phyloP scores from a whole-genome alignment of 1,140 invertebrate species.

The Zaprionus camerounensis region DNA sequence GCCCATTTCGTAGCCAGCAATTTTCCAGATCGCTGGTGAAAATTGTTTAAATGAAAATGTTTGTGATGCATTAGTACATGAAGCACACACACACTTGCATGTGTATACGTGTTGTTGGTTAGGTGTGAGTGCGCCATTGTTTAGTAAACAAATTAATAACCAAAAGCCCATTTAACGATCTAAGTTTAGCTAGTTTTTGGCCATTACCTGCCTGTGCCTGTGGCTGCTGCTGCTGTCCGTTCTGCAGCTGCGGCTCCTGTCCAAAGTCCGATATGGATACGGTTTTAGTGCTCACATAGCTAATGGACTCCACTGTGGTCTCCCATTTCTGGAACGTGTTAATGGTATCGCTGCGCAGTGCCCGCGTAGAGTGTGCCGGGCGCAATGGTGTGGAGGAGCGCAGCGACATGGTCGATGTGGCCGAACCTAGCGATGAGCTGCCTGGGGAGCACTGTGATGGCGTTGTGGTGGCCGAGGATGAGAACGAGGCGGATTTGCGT shows the following conservation, averaged over 20 bases:
- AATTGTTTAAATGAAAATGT: conserved; percentile 50
- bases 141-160: conserved; percentile 45
- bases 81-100: conserved; percentile 31
- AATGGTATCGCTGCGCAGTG: conserved; percentile 71
- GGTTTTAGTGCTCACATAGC: conserved; percentile 81
- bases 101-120: neutral
- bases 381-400: conserved; percentile 66
- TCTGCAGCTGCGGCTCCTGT: conserved; percentile 60
- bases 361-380: conserved; percentile 44
- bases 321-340: conserved; percentile 83
- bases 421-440: conserved; percentile 71
- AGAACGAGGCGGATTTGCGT: conserved; percentile 78
- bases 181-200: conserved; percentile 10
- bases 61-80: conserved; percentile 50
- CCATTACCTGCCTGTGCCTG: conserved; percentile 57
- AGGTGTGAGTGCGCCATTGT: conserved; percentile 20
- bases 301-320: conserved; percentile 79
- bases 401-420: conserved; percentile 76
- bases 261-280: conserved; percentile 71
- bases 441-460: conserved; percentile 48
- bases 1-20: conserved; percentile 72
- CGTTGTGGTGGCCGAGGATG: conserved; percentile 65
- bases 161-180: conserved; percentile 26
- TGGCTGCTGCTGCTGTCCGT: conserved; percentile 11
- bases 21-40: conserved; percentile 69